Conservation (phyloP, 2,888 invertebrate genomes). For the Physocephala rufipes region DNA sequence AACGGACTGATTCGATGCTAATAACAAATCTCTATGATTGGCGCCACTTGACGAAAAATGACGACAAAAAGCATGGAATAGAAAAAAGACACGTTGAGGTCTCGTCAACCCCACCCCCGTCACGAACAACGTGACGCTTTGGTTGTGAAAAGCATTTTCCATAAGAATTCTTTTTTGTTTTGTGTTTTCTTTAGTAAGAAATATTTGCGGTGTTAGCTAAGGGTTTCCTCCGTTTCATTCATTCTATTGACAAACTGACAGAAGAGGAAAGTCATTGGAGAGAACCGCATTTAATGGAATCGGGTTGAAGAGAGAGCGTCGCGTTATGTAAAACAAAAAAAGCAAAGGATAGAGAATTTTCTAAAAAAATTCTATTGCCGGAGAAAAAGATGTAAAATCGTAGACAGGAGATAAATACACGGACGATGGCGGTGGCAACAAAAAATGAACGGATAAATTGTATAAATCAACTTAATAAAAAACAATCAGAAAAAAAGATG, state of each 20-base stretch:
- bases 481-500: background rate
- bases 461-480: background rate
- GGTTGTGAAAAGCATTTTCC: background rate
- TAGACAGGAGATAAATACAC: slow-evolving; percentile 29
- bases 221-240: slow-evolving; percentile 7
- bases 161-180: too few relatives aligned
- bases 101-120: background rate
- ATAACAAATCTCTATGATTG: slow-evolving; percentile 29
- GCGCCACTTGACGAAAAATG: slow-evolving; percentile 20
- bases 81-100: background rate
- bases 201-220: too few relatives aligned
- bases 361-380: background rate
- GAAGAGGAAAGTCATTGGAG: slow-evolving; percentile 21
- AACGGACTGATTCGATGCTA: slow-evolving; percentile 23
- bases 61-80: background rate
- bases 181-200: too few relatives aligned
- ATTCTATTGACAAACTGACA: slow-evolving; percentile 7
- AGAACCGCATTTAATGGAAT: slow-evolving; percentile 19
- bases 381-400: slow-evolving; percentile 10
- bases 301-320: background rate
- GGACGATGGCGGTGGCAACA: background rate
- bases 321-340: background rate
- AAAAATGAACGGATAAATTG: background rate
- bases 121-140: background rate
- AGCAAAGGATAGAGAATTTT: too few relatives aligned